Evolutionary conservation across 2,888 invertebrate genomes (phyloP), one percentile per base, ranked within the genome.

Genomic region (Plebejus melissa): DNA sequence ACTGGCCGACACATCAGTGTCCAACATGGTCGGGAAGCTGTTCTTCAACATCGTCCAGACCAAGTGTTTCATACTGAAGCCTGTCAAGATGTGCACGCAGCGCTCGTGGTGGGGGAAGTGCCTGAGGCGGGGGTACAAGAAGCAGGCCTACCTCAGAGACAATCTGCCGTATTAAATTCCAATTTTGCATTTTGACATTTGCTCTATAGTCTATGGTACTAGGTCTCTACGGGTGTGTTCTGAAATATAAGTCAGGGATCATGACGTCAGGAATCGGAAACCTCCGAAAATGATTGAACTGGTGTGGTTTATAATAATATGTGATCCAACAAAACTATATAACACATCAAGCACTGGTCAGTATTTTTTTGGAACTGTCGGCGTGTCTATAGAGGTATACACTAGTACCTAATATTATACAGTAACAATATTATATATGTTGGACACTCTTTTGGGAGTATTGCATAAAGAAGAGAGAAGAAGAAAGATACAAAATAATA

Each of bases 31-130:
- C 76, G 98, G 98, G 3, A 97, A 97, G 83, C 94, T 99, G 54
- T 99, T 98, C 94, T 99, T 99, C 95, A 98, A 99, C 90, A 95
- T 98, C 70, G 96, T 99, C n/a, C 98, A 98, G 86, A 97, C 98
- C 0, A 97, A 98, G 86, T 99, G 99, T 84, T 99, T 99, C 90
- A 95, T 97, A 0, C 91, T 99, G 69, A 97, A 97, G 83, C 95
- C 96, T 1, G 96, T 97, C 80, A 95, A 96, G 81, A 93, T 96
- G 41, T 99, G 99, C 90, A 94, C 94, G 7, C 94, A 96, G 81
- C 94, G 96, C 6, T 96, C 96, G 0, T 97, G 97, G 96, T 96
- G 96, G 95, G 98, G 98, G 0, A 96, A 95, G 81, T 98, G 98
- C 83, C 90, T 96, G 58, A 95, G 95, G 78, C 93, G 95, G 79